phyloP scores from a whole-genome alignment of 2,888 invertebrate species.

The Phortica okadai region DNA sequence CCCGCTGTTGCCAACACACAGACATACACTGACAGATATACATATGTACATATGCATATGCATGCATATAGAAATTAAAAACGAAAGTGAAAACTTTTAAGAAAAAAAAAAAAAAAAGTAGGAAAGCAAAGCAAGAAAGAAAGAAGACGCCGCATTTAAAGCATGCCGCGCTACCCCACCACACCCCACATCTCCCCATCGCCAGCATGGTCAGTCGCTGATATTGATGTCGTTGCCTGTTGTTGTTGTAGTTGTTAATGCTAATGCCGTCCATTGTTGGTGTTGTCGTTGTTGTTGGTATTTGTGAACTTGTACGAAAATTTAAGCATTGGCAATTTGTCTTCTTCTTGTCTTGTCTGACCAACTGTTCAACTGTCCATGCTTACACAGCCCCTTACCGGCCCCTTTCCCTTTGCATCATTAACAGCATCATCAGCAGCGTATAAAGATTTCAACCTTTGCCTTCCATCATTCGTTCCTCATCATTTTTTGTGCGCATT shows the following conservation, averaged over 20 bases:
- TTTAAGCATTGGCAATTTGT: constrained; percentile 9
- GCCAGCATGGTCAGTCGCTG: no score
- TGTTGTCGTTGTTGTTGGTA: neutral
- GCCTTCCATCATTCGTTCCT: no score
- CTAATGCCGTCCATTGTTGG: no score
- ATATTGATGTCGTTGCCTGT: neutral
- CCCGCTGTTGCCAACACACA: no score
- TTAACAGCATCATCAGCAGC: neutral
- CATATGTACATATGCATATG: neutral
- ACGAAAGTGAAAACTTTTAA: constrained; percentile 13
- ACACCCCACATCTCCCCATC: neutral
- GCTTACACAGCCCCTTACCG: neutral
- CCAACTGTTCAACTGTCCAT: neutral
- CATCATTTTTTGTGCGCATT: no score
- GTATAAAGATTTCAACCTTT: neutral
- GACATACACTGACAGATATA: neutral
- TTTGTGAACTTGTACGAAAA: neutral
- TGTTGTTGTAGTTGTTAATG: no score
- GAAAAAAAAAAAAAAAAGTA: neutral
- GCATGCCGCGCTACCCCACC: neutral
- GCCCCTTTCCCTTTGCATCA: neutral
- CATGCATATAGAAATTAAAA: neutral
- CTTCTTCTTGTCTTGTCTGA: neutral
- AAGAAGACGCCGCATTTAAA: neutral
- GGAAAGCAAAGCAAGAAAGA: neutral